Percentiles rank a stretch among this genome's conserved stretches.
Conservation (phyloP, 2,797 vertebrate genomes). For the Aselliscus stoliczkanus region DNA sequence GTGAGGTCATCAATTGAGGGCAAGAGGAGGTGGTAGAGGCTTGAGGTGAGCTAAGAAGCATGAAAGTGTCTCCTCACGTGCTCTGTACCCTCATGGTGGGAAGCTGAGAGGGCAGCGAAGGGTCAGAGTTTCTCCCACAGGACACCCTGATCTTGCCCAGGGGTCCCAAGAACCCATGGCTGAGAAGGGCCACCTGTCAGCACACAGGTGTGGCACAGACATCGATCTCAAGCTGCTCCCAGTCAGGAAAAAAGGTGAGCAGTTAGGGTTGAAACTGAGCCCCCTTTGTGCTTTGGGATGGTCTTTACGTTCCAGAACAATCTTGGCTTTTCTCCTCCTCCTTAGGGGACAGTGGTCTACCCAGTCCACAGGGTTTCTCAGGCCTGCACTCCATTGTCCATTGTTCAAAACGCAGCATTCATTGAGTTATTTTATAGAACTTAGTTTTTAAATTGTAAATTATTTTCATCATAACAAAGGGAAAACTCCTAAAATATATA, state of each 20-base stretch:
- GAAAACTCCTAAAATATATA: not conserved
- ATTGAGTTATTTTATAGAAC: not conserved
- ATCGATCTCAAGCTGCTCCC: not conserved
- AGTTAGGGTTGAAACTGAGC: not conserved
- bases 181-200: not conserved
- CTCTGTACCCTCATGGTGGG: rapidly evolving
- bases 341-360: not conserved
- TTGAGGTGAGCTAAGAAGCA: not conserved
- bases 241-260: not conserved
- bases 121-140: not conserved
- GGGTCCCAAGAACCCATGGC: not conserved
- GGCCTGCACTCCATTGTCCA: not conserved
- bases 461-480: not conserved
- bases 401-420: not conserved
- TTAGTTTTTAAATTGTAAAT: not conserved
- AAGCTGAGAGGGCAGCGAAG: not conserved
- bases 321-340: not conserved
- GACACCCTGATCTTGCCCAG: rapidly evolving
- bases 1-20: not conserved
- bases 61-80: not conserved
- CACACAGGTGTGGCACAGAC: not conserved
- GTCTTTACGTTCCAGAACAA: not conserved
- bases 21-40: not conserved
- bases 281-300: not conserved
- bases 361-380: not conserved